Conservation (phyloP, 2,888 invertebrate species). For the Carabus problematicus region DNA sequence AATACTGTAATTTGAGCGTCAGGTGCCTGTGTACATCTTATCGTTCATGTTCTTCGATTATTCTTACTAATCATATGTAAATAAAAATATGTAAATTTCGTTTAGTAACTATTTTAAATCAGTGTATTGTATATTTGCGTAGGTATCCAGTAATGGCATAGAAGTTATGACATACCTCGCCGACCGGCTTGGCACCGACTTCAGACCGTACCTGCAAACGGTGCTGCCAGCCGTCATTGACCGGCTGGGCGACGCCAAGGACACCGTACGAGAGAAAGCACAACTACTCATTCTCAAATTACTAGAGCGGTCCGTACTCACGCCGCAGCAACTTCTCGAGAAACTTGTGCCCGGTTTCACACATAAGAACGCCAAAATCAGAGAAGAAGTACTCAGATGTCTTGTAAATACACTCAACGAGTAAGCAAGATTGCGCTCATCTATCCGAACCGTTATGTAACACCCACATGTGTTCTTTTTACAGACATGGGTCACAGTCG, state of each 20-base stretch:
- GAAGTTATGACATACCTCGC: conserved; percentile 87
- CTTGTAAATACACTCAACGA: conserved; percentile 83
- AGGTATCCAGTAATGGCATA: conserved; percentile 92
- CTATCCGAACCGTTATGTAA: not conserved
- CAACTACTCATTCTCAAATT: conserved; percentile 75
- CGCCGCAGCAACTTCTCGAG: conserved; percentile 75
- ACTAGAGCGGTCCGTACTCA: conserved; percentile 74
- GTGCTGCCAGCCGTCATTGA: conserved; percentile 85
- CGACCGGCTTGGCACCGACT: conserved; percentile 86
- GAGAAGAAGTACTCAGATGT: conserved; percentile 86
- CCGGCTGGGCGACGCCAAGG: conserved; percentile 66
- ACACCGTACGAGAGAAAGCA: conserved; percentile 70
- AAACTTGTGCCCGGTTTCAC: conserved; percentile 72
- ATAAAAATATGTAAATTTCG: too few species aligned
- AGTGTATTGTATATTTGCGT: conserved; percentile 52
- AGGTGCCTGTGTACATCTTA: too few species aligned
- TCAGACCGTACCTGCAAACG: conserved; percentile 83
- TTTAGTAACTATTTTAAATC: not conserved
- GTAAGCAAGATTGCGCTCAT: conserved; percentile 62
- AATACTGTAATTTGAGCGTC: too few species aligned
- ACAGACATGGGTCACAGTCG: conserved; percentile 85
- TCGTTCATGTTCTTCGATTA: too few species aligned
- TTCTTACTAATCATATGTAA: too few species aligned
- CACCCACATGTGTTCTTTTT: conserved; percentile 46
- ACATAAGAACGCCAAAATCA: conserved; percentile 92